Evolutionary conservation across 2,888 invertebrate species (phyloP).

Genomic region (Argyresthia albistria): DNA sequence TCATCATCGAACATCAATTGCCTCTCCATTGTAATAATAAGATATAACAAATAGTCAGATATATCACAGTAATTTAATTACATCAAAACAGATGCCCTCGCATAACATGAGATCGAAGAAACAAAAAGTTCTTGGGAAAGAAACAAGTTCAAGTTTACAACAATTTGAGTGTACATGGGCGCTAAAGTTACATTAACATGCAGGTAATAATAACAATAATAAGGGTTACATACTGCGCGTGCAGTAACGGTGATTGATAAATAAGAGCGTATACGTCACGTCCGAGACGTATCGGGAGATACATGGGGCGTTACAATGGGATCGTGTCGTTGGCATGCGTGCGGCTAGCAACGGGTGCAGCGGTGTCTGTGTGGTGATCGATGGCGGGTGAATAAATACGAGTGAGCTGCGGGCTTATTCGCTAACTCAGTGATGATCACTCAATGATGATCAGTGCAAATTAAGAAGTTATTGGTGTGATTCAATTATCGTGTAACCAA

Average conservation of each 20-base stretch:
- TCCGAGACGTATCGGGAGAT: too few species aligned
- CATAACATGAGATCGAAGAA: conserved; percentile 30
- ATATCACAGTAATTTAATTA: conserved; percentile 65
- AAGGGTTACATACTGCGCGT: background rate
- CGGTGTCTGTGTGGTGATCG: background rate
- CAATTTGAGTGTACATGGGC: background rate
- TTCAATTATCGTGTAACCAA: too few species aligned
- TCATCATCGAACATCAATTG: conserved; percentile 43
- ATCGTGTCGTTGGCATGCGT: background rate
- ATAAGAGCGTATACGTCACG: too few species aligned
- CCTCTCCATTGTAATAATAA: too few species aligned
- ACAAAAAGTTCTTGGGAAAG: conserved; percentile 11
- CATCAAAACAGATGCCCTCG: conserved; percentile 37
- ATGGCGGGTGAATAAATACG: conserved; percentile 18
- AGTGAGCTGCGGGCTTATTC: too few species aligned
- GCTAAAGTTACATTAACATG: background rate
- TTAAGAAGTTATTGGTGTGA: too few species aligned
- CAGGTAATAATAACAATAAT: background rate
- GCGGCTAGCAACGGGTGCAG: background rate
- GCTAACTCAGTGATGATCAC: too few species aligned
- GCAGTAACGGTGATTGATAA: background rate
- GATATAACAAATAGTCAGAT: too few species aligned
- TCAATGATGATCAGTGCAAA: too few species aligned
- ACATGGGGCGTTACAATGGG: background rate
- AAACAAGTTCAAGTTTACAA: conserved; percentile 1